A percentile compares a stretch with the other conserved stretches of the same genome.
Conservation (phyloP, 1,140 invertebrate genomes). For the Anoplolepis gracilipes region DNA sequence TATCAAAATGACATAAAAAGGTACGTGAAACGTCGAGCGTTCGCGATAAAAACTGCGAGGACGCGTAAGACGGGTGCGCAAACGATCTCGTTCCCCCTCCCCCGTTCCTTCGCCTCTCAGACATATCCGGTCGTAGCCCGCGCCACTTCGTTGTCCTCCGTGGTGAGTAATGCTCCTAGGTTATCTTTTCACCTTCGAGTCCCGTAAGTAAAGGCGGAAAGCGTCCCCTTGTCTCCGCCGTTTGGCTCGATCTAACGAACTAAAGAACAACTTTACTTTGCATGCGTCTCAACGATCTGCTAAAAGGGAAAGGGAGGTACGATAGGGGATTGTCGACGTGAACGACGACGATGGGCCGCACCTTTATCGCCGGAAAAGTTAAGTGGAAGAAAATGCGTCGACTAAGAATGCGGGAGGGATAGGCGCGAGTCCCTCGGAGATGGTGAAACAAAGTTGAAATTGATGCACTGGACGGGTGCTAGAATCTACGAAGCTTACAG, state of each 20-base stretch:
- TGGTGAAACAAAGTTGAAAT: constrained; percentile 79
- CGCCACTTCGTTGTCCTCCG: constrained; percentile 28
- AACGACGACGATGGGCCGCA: constrained; percentile 56
- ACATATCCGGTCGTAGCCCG: constrained; percentile 47
- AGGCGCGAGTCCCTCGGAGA: constrained; percentile 41
- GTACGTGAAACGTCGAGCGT: constrained; percentile 5
- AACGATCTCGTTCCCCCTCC: constrained; percentile 34
- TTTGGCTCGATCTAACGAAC: constrained; percentile 81
- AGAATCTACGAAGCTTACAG: constrained; percentile 65
- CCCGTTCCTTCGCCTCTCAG: constrained; percentile 29
- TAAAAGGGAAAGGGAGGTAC: not conserved
- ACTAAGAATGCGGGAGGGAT: constrained; percentile 66
- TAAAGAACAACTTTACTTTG: constrained; percentile 83
- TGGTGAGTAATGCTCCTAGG: constrained; percentile 83
- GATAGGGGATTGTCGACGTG: constrained; percentile 38
- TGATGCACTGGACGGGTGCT: constrained; percentile 79
- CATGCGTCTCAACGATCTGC: constrained; percentile 67
- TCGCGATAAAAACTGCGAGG: constrained; percentile 47
- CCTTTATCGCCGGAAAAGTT: constrained; percentile 82
- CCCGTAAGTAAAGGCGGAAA: constrained; percentile 80
- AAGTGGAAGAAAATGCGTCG: constrained; percentile 84
- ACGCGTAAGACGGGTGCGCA: constrained; percentile 29
- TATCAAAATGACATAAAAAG: constrained; percentile 44
- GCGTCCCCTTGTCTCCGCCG: constrained; percentile 44
- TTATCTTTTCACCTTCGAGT: constrained; percentile 83